Evolutionary conservation across 2,113 vertebrate genomes (phyloP), one percentile per base, ranked within the genome.

Genomic region (Brienomyrus brachyistius): DNA sequence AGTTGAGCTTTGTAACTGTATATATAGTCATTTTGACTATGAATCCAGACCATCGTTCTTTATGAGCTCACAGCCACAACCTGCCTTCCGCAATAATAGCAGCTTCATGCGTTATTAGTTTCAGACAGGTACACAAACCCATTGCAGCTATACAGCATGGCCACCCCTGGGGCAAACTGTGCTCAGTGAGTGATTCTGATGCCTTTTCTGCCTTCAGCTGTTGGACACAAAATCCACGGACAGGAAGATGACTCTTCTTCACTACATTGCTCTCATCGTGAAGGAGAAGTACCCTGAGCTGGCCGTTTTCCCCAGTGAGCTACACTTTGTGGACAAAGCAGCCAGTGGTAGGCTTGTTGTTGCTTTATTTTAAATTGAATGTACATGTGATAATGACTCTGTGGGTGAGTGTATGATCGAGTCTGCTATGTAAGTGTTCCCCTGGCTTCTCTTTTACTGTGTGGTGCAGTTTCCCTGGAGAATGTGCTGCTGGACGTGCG

Each of bases 151-250:
- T 27, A 10, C 23, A 66, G 8, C 7, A 66, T 3, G 59, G 11
- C 70, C 70, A 77, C 27, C 35, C 35, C 31, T 5, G 31, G 10
- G 13, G 70, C 27, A 77, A 77, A 35, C 11, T 35, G 31, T 43
- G 70, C 31, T 35, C 40, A 3, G 35, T 1, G 0, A 19, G 35
- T 40, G 31, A 80, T 19, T 80, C 74, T 80, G 35, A 43, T 43
- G 74, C 31, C 74, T 40, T 19, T 40, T 35, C 35, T 19, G 21
- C 21, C 88, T 80, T n/a, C 94, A 99, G 98, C 96, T 99, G 88
- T 93, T 98, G 95, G 98, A 99, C 95, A 99, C 98, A n/a, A 99
- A 99, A 85, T 99, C 98, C 0, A 99, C 98, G 0, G 98, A 99
- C 95, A 96, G 98, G 88, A 99, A 98, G 92, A 96, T 99, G 95